phyloP scores from a whole-genome alignment of 2,113 vertebrate species.

The Pangasianodon gigas region DNA sequence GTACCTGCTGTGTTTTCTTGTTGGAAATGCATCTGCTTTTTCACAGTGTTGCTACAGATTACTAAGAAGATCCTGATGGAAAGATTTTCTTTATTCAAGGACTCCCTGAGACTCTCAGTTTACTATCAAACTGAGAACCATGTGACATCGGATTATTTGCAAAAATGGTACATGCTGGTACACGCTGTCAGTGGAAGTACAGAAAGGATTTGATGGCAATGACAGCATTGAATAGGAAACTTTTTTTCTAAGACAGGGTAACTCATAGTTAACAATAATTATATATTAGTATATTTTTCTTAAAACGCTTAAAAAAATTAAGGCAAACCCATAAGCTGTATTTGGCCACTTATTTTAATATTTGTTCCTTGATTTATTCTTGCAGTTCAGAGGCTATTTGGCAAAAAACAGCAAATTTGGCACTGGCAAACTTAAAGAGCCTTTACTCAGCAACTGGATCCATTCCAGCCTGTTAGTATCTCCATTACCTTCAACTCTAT shows the following conservation, averaged over 20 bases:
- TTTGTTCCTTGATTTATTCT: neutral
- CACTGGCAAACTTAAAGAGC: conserved; percentile 42
- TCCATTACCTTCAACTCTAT: neutral
- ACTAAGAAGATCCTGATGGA: conserved; percentile 9
- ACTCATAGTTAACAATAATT: conserved; percentile 26
- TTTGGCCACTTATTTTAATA: conserved; percentile 37
- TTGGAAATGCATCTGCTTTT: conserved; percentile 43
- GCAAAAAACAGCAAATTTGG: conserved; percentile 45
- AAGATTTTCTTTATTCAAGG: conserved; percentile 20
- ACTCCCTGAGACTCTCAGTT: conserved; percentile 54
- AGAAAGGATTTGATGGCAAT: neutral
- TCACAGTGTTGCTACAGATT: conserved; percentile 44
- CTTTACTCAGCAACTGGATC: conserved; percentile 24
- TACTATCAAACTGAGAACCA: conserved; percentile 34
- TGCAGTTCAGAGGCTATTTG: conserved; percentile 38
- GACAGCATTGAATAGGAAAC: conserved; percentile 6
- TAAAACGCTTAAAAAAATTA: conserved; percentile 21
- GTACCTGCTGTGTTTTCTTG: conserved; percentile 67
- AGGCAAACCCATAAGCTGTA: conserved; percentile 31
- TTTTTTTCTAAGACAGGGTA: neutral
- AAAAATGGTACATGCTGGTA: conserved; percentile 17
- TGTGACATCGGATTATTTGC: conserved; percentile 16
- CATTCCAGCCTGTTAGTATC: conserved; percentile 13
- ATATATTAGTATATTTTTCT: conserved; percentile 43
- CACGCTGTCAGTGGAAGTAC: neutral